Percentiles rank a stretch among this genome's conserved stretches.
Conservation (phyloP, 2,113 vertebrate genomes). For the Mirza zaza region DNA sequence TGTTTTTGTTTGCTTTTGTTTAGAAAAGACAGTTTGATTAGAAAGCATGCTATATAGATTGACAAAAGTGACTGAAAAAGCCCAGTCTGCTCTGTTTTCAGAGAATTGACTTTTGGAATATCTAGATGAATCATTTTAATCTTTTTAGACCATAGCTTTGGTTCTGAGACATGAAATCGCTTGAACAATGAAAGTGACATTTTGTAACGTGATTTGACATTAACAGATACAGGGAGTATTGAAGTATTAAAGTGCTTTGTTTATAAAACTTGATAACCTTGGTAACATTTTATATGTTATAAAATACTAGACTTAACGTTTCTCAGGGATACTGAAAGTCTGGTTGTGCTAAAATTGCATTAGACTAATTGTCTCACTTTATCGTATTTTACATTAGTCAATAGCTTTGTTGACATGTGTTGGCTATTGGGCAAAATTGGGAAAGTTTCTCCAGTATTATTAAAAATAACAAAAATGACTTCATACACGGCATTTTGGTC, state of each 20-base stretch:
- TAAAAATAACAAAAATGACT: constrained; percentile 32
- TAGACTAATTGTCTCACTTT: neutral
- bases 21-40: constrained; percentile 24
- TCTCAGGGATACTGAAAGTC: neutral
- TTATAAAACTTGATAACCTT: constrained; percentile 36
- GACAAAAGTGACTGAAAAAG: neutral
- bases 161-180: constrained; percentile 1
- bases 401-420: neutral
- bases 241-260: constrained; percentile 19
- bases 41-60: neutral
- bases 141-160: neutral
- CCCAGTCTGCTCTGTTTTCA: neutral
- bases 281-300: constrained; percentile 25
- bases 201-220: constrained; percentile 58
- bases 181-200: constrained; percentile 46
- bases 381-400: constrained; percentile 13
- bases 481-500: neutral
- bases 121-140: constrained; percentile 20
- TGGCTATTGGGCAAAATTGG: neutral
- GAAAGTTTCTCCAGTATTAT: neutral
- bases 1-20: constrained; percentile 22
- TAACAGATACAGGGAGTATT: neutral
- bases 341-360: neutral
- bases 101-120: constrained; percentile 41
- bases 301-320: constrained; percentile 18